These are phyloP conservation scores for Rhopalosiphum nymphaeae DNA, from an alignment of 2,888 invertebrate species.

Conservation along the genomic window DNA sequence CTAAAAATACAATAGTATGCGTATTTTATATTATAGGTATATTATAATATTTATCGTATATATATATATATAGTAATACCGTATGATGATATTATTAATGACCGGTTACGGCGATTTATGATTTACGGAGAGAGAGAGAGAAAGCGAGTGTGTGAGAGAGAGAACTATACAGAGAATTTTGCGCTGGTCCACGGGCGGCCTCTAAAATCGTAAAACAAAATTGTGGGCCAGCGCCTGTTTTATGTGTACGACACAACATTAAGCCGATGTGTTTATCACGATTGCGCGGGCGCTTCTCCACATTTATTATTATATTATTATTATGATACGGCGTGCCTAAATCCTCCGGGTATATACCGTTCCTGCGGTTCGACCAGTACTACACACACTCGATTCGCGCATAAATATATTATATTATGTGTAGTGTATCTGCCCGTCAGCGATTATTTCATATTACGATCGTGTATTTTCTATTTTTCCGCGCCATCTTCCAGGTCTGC, in stretches of 20 bases:
- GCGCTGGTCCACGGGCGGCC: constrained; percentile 4
- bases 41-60: constrained; percentile 12
- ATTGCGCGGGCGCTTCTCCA: background rate
- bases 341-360: constrained; percentile 21
- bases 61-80: background rate
- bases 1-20: background rate
- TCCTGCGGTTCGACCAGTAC: constrained; percentile 10
- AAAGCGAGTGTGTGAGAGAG: background rate
- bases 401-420: background rate
- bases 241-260: background rate
- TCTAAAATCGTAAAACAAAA: constrained; percentile 47
- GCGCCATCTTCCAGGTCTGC: background rate
- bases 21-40: background rate
- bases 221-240: background rate
- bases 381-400: background rate
- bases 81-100: constrained; percentile 5
- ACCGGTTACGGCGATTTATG: constrained; percentile 33
- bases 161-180: background rate
- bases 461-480: constrained; percentile 27
- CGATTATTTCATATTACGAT: background rate
- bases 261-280: constrained; percentile 32
- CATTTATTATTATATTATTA: background rate
- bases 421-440: constrained; percentile 16
- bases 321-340: background rate
- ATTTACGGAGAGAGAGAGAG: background rate